Conservation (phyloP, 92 coral and sea anemone genomes). For the Zoanthus gigantus region DNA sequence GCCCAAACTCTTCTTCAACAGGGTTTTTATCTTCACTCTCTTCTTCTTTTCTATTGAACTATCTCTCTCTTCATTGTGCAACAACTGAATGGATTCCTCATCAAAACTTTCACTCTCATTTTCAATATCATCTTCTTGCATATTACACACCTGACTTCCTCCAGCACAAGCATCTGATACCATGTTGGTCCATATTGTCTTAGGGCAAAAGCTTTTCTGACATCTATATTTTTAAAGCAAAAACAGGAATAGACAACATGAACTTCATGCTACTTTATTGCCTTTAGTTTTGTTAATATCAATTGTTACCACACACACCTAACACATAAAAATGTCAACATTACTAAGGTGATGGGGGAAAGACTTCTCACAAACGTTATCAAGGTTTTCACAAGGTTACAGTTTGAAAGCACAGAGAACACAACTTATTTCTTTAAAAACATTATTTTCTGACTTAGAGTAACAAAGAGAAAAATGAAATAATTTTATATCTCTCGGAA, state of each 20-base stretch:
- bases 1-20: slow-evolving; percentile 6
- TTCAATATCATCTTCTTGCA: not conserved
- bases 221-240: not conserved
- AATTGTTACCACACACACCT: not conserved
- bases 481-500: not conserved
- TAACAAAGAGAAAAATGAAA: not conserved
- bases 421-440: not conserved
- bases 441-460: not conserved
- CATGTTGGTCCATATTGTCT: not conserved
- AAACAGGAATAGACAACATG: not conserved
- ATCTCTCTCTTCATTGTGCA: not conserved
- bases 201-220: not conserved
- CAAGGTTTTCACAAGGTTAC: not conserved
- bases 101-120: slow-evolving; percentile 15
- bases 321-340: not conserved
- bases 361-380: not conserved
- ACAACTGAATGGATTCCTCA: not conserved
- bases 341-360: not conserved
- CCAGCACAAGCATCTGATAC: slow-evolving; percentile 7
- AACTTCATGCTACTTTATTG: not conserved
- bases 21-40: not conserved
- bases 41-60: not conserved
- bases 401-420: not conserved
- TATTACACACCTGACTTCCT: not conserved
- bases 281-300: not conserved